Percentiles rank a stretch among this genome's conserved stretches.
Conservation (phyloP, 2,888 invertebrate genomes). For the Diabrotica balteata region DNA sequence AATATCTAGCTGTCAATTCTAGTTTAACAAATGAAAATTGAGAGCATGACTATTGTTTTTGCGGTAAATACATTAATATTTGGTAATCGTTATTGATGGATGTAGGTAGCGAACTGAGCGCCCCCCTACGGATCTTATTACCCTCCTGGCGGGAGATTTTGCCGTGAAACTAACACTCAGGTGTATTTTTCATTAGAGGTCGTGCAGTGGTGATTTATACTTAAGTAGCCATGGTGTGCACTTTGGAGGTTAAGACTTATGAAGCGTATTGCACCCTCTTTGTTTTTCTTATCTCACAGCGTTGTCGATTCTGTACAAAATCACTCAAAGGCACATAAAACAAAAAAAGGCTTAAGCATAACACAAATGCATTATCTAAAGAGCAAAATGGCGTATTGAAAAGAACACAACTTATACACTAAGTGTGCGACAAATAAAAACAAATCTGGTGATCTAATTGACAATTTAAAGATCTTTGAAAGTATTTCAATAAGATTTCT, state of each 20-base stretch:
- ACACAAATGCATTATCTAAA: too few species aligned
- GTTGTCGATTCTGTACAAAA: conserved; percentile 1
- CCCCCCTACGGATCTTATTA: conserved; percentile 58
- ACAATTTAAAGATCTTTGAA: too few species aligned
- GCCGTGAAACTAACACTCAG: conserved; percentile 53
- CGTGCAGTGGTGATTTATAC: conserved; percentile 49
- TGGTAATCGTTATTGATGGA: conserved; percentile 59
- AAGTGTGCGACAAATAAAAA: too few species aligned
- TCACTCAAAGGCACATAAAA: not conserved
- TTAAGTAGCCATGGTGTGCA: conserved; percentile 38
- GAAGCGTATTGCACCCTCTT: conserved; percentile 30
- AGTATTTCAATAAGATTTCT: too few species aligned
- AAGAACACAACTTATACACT: too few species aligned
- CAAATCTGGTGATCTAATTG: too few species aligned
- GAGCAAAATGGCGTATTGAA: too few species aligned
- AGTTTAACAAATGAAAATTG: conserved; percentile 46
- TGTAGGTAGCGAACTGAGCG: conserved; percentile 56
- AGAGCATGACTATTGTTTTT: conserved; percentile 49
- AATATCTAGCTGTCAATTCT: conserved; percentile 40
- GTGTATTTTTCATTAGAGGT: conserved; percentile 51
- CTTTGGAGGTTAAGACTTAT: conserved; percentile 40
- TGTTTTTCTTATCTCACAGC: conserved; percentile 13
- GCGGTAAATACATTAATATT: conserved; percentile 52
- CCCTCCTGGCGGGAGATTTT: conserved; percentile 55
- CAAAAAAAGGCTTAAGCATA: too few species aligned